Evolutionary conservation across 2,797 vertebrate genomes (phyloP), one percentile per base, ranked within the genome.

Genomic region (Intellagama lesueurii): DNA sequence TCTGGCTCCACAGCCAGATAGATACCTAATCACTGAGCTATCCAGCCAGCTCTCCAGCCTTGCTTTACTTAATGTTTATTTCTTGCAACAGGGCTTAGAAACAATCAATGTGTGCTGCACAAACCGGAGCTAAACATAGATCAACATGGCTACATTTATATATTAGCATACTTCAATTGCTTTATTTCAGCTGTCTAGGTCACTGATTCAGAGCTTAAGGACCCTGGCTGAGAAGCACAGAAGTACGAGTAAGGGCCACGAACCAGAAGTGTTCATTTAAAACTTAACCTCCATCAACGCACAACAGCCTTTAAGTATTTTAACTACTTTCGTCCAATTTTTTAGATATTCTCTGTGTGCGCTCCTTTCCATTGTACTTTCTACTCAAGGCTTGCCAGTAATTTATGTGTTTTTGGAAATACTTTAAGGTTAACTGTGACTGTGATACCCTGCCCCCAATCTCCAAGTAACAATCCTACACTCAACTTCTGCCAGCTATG

Each of bases 141-240:
- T 81, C 35, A 68, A 66, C 75, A 70, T 68, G 68, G 68, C 76
- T 85, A 86, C 32, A 83, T 44, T 89, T 79, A 87, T 79, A 83
- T 17, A 86, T 28, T 81, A 88, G 60, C 73, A 87, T 72, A 47
- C 47, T 47, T 68, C 73, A 40, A 78, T 66, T 86, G 75, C 73
- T 78, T 47, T 78, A 66, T 76, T 78, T 77, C 60, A 78, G 40
- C 60, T 86, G 75, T 68, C 56, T 68, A 17, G 84, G 35, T 77
- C 28, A 66, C 2, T 86, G 75, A 78, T 64, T 69, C 40, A 32
- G 76, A 79, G 66, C 64, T 69, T 79, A 87, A n/a, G 30, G 64
- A 35, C 30, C 40, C 30, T 77, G 52, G 35, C 64, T 68, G 75
- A 35, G 75, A 86, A 79, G 35, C 56, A 64, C n/a, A 16, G 75